Evolutionary conservation across 2,888 invertebrate species (phyloP).

Genomic region (Villa cingulata): DNA sequence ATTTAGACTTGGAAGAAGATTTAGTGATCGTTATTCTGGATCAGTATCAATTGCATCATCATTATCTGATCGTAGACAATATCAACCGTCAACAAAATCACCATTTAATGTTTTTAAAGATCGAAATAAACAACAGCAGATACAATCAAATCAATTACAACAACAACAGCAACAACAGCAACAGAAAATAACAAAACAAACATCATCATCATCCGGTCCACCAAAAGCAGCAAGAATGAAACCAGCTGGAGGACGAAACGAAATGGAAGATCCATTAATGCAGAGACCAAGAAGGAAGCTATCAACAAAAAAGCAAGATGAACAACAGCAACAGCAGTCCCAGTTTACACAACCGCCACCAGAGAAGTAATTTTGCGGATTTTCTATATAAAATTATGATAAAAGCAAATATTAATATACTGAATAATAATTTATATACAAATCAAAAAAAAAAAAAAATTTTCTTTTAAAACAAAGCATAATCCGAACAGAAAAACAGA

Average conservation of each 20-base stretch:
- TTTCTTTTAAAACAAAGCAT: too few species aligned
- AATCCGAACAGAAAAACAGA: not conserved
- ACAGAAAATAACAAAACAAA: slow-evolving; percentile 24
- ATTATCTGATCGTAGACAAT: too few species aligned
- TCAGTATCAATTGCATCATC: too few species aligned
- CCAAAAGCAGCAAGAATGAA: slow-evolving; percentile 23
- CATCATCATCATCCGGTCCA: slow-evolving; percentile 27
- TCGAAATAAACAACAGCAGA: too few species aligned
- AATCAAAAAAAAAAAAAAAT: too few species aligned
- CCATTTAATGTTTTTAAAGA: too few species aligned
- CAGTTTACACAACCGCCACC: not conserved
- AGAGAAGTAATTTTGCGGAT: not conserved
- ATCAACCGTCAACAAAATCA: too few species aligned
- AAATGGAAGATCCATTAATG: slow-evolving; percentile 32
- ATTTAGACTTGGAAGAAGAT: not conserved
- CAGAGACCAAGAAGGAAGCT: slow-evolving; percentile 29
- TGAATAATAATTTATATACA: too few species aligned
- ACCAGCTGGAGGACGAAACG: slow-evolving; percentile 20
- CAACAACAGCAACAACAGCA: not conserved
- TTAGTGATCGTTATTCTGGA: not conserved
- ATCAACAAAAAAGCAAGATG: slow-evolving; percentile 17
- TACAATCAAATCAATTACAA: not conserved
- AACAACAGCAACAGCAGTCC: slow-evolving; percentile 9
- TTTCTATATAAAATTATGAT: not conserved
- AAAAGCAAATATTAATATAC: too few species aligned